Base-by-base conservation (phyloP, 1,140 invertebrate species). In the Solenopsis fugax region DNA sequence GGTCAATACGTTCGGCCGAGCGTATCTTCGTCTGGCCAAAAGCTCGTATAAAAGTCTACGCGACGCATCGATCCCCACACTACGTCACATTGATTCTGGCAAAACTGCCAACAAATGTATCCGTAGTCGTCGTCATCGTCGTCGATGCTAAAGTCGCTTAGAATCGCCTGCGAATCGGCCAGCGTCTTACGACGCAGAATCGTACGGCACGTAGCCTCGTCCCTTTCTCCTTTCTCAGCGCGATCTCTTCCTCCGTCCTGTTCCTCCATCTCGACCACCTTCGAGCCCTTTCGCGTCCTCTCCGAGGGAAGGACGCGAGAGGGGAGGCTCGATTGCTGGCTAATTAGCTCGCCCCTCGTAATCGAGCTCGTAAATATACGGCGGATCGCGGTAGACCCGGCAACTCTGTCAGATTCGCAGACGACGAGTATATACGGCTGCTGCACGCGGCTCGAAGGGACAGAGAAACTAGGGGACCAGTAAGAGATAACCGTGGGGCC, bases 311-410 rank as follows among this genome's bases (percentile, higher is more conserved):
- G 10, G 16, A 77, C 24, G n/a, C 24, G 37, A 48, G 41, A 78
- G 52, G 62, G 78, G 84, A 71, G 58, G 58, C 52, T 50, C 80
- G 85, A 88, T 87, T 54, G 75, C 21, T 45, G n/a, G 54, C 75
- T 87, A 87, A 88, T 88, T 88, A 87, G 75, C 85, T 72, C 48
- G 87, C 29, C n/a, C 54, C 50, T 72, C 65, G 65, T 88, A 87
- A 88, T 88, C 52, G 50, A 80, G 48, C 56, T 72, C 85, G 56
- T 77, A 87, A 88, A 64, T 80, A 58, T 52, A 67, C 9, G 41
- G 9, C 7, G 48, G 52, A 86, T 86, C 81, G 71, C 81, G 71
- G 37, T 50, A 81, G 77, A 73, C 29, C 62, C 65, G 52, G 41
- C 52, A 21, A 64, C 80, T 82, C 69, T 34, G 41, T 85, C 81